These are phyloP conservation scores for Danionella cerebrum DNA, from an alignment of 2,113 vertebrate species.

Conservation along the genomic window DNA sequence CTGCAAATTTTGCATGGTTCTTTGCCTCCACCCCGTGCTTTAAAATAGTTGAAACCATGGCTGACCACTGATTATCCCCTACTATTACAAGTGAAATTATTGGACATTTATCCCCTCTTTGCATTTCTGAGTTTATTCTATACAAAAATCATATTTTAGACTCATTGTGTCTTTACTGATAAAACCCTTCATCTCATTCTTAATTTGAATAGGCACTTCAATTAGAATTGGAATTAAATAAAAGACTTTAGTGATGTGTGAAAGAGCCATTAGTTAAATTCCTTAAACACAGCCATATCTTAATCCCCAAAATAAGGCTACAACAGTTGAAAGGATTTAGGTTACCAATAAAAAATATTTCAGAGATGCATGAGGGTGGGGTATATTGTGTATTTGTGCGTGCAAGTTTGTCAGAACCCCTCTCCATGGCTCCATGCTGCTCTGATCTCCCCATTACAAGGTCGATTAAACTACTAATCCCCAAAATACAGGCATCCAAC, in stretches of 20 bases:
- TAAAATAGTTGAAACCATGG: too few species aligned
- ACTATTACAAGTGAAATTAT: too few species aligned
- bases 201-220: background rate
- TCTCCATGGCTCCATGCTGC: constrained; percentile 64
- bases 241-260: constrained; percentile 23
- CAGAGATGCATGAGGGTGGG: background rate
- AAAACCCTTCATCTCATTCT: too few species aligned
- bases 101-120: too few species aligned
- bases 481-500: constrained; percentile 70
- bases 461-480: constrained; percentile 78
- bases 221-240: background rate
- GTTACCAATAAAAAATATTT: background rate
- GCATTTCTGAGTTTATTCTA: too few species aligned
- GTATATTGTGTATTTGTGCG: constrained; percentile 31
- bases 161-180: too few species aligned
- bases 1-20: too few species aligned
- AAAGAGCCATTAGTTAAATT: background rate
- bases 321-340: background rate
- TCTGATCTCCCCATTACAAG: constrained; percentile 76
- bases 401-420: constrained; percentile 39
- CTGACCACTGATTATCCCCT: too few species aligned
- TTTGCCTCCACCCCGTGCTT: too few species aligned
- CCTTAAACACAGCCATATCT: background rate
- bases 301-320: background rate
- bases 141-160: too few species aligned